These are phyloP conservation scores for Athene noctua DNA, from an alignment of 2,113 vertebrate genomes.

Conservation along the genomic window DNA sequence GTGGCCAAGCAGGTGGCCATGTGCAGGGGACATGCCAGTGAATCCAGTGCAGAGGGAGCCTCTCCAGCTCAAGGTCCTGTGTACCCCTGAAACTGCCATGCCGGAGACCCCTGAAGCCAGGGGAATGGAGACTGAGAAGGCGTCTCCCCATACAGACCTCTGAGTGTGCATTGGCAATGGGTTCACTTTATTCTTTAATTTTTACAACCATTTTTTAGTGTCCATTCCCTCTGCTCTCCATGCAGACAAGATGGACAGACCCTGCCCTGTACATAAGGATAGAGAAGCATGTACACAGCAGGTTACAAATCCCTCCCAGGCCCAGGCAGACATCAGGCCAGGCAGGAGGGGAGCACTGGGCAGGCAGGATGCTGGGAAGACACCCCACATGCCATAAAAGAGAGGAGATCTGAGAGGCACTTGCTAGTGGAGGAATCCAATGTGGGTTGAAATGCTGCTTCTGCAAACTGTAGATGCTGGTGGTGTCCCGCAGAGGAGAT, in stretches of 20 bases:
- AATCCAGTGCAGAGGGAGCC: background rate
- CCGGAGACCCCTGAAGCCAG: background rate
- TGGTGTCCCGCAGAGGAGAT: fast-evolving
- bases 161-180: background rate
- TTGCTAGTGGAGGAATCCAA: background rate
- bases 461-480: fast-evolving
- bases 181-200: constrained; percentile 14
- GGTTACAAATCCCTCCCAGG: background rate
- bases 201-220: background rate
- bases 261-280: background rate
- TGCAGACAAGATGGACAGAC: background rate
- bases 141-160: background rate
- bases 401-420: background rate
- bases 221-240: background rate
- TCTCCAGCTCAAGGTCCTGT: background rate
- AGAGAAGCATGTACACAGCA: fast-evolving
- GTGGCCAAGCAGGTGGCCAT: background rate
- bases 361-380: background rate
- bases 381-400: fast-evolving
- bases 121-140: background rate
- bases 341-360: background rate
- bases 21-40: background rate
- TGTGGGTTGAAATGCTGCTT: background rate
- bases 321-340: background rate
- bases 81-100: fast-evolving